Conservation (phyloP, 1,140 invertebrate genomes). For the Tetramorium parvispinum region DNA sequence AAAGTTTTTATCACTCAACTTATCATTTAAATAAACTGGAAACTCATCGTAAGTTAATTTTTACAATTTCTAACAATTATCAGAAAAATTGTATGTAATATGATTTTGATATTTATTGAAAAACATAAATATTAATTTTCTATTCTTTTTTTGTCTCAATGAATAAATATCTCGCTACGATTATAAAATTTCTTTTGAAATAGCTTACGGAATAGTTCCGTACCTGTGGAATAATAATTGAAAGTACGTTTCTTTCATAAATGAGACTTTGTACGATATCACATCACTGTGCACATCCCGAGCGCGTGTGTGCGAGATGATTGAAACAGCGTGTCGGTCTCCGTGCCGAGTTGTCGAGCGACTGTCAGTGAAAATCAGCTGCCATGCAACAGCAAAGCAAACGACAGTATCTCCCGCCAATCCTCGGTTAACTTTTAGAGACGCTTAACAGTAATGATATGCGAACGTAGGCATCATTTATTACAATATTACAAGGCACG, state of each 20-base stretch:
- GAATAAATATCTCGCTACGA: neutral
- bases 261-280: constrained; percentile 19
- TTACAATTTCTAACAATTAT: neutral
- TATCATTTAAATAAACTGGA: neutral
- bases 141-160: too few relatives aligned
- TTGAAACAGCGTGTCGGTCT: constrained; percentile 48
- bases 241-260: constrained; percentile 28
- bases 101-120: neutral
- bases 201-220: neutral
- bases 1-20: neutral
- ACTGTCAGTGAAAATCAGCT: constrained; percentile 69
- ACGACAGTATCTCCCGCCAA: constrained; percentile 46
- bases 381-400: constrained; percentile 43
- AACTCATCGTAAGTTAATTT: neutral
- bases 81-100: neutral
- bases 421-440: constrained; percentile 60
- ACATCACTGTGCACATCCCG: constrained; percentile 32
- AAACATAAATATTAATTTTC: neutral
- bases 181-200: neutral
- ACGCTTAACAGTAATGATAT: constrained; percentile 37
- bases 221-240: constrained; percentile 14
- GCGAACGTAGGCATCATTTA: neutral
- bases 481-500: neutral
- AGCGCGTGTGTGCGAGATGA: constrained; percentile 16
- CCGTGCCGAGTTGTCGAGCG: constrained; percentile 47